Conservation (phyloP, 2,797 vertebrate species). For the Danio tinwini region DNA sequence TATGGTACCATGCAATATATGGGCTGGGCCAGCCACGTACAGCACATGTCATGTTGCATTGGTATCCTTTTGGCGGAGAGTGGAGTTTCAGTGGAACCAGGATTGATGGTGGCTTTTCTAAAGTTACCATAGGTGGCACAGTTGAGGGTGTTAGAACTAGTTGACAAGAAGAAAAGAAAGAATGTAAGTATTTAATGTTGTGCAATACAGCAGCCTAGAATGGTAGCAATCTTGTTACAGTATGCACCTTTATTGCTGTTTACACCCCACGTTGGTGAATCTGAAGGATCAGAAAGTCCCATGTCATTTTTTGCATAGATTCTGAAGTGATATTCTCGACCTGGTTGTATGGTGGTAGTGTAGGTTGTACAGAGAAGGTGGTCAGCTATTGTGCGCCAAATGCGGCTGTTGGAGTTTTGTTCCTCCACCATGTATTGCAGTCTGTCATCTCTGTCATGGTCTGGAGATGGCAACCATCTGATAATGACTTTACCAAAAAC, state of each 20-base stretch:
- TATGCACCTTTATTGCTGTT: constrained; percentile 77
- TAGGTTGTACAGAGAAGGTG: constrained; percentile 81
- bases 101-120: constrained; percentile 82
- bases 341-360: constrained; percentile 79
- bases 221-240: background rate
- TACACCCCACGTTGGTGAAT: constrained; percentile 83
- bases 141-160: constrained; percentile 62
- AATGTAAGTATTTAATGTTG: background rate
- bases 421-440: constrained; percentile 83
- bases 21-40: constrained; percentile 81
- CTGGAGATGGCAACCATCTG: constrained; percentile 84
- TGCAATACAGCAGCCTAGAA: background rate
- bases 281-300: constrained; percentile 83
- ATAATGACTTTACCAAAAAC: constrained; percentile 81
- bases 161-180: background rate
- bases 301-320: constrained; percentile 87
- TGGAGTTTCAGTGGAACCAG: constrained; percentile 85
- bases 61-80: constrained; percentile 80
- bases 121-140: constrained; percentile 55
- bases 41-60: constrained; percentile 90
- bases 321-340: constrained; percentile 84
- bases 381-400: constrained; percentile 81
- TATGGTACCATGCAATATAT: constrained; percentile 84
- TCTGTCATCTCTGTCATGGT: constrained; percentile 77
- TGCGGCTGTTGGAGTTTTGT: constrained; percentile 73